Evolutionary conservation across 2,113 vertebrate species (phyloP), one percentile per base, ranked within the genome.

Genomic region (Saccopteryx bilineata): DNA sequence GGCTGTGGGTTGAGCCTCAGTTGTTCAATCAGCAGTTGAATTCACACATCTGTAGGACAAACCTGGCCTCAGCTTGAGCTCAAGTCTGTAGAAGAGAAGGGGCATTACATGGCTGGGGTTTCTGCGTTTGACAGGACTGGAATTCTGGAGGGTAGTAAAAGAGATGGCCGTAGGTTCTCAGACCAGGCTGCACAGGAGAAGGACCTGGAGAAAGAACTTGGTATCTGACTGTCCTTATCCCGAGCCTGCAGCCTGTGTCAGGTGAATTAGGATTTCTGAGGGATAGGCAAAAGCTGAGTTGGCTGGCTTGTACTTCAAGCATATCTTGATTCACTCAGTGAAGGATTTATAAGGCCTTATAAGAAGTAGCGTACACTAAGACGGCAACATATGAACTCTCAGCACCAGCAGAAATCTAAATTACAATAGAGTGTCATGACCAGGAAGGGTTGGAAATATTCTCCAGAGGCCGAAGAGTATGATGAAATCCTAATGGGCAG

Each of bases 381-480:
- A 80, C 7, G 84, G 31, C 46, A 91, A 94, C 94, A 60, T 71
- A 10, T 11, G 68, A 76, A 65, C n/a, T 48, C 11, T 83, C 46
- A 78, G 56, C 15, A 48, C 60, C 39, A 82, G n/a, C 15, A 90
- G 76, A 92, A 92, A 46, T 65, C 31, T 5, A 91, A 82, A 88
- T 50, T n/a, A 87, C n/a, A 84, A 15, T 58, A 87, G 61, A 87
- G 65, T 90, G 15, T 21, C 66, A 2, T 87, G 66, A 74, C 48
- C 26, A 81, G 60, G 26, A 92, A 76, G 21, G 19, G 9, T 8
- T 33, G 23, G 66, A 65, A 79, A 48, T 90, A 7, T 21, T 75
- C 58, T 54, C 13, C 15, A 56, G 39, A 31, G 71, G 13, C 33
- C 75, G 52, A 75, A 90, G 81, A 90, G n/a, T 79, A 9, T 50